Evolutionary conservation across 2,797 vertebrate species (phyloP), one percentile per base, ranked within the genome.

Genomic region (Oreochromis grahami): DNA sequence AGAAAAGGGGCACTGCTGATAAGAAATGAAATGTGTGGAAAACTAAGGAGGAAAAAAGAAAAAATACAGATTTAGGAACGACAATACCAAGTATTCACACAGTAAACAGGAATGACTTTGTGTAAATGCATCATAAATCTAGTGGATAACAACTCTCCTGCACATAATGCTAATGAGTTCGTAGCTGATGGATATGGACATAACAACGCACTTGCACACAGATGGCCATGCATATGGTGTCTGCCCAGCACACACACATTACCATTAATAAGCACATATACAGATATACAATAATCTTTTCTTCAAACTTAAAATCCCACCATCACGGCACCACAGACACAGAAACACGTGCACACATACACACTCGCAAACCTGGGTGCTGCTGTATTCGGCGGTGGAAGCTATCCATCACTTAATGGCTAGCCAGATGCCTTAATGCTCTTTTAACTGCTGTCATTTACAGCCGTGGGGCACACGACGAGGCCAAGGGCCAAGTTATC

Each of bases 391-490:
- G 3, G 63, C 70, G 11, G 53, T 60, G 65, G 78, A 58, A 45
- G 91, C 89, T 55, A 92, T 93, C 87, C 85, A 94, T 95, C 94
- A 94, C 80, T 81, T 82, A 90, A 85, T 78, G 76, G 83, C 81
- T 29, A 79, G 85, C 90, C 87, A 83, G 88, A 60, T 86, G 87
- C 84, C 78, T 70, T 92, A 94, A 95, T 93, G 93, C 87, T 91
- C 85, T 93, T 94, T 93, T 93, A 94, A 93, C 90, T 87, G 88
- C 90, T 90, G 92, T 89, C 90, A 92, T 95, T 94, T 91, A 91
- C 84, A 92, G 88, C 84, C 84, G 32, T 13, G 58, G 80, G 81
- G n/a, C n/a, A 79, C 86, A 86, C 51, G 81, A 87, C 19, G 80
- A 81, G 84, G 56, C 77, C 78, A 84, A 36, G 11, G 32, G 77